Evolutionary conservation across 2,113 vertebrate species (phyloP), one percentile per base, ranked within the genome.

Genomic region (Daubentonia madagascariensis): DNA sequence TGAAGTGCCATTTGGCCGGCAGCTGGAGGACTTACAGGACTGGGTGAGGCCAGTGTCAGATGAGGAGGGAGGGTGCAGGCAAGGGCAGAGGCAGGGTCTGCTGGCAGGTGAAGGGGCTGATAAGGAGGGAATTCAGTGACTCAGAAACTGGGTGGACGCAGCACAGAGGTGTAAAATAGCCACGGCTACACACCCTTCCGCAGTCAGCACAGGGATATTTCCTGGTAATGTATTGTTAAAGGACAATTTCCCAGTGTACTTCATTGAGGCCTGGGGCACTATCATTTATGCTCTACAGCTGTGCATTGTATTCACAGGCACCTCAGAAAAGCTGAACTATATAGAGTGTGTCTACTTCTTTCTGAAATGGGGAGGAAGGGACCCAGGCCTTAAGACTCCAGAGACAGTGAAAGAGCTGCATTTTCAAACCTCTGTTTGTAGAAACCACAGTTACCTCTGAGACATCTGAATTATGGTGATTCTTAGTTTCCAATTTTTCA

Each of bases 171-270:
- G 68, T 72, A 59, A 84, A 96, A 89, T 13, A 89, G 89, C 40
- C 20, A 35, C 6, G 4, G 65, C 30, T 37, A 63, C 92, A 63
- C 80, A 30, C 95, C 96, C 93, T 97, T 97, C 95, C 81, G 73
- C 85, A 79, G 67, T n/a, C 76, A 50, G 92, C 91, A 54, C 22
- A 14, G 57, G 35, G 50, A 70, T 25, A 23, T 85, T 97, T 97
- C 96, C 96, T 96, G 93, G 81, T 68, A 94, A 97, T 43, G 80
- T 40, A 67, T 91, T 95, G 93, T 94, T 91, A 54, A 73, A 76
- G 80, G 35, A 7, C 0, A 9, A 32, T 75, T 94, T 88, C 89
- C 87, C 75, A 32, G 63, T n/a, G 57, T 57, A 25, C 76, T 78
- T 40, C n/a, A 23, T 78, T 4, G 23, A 65, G 37, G 63, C 17